Conservation (phyloP, 2,888 invertebrate genomes). For the Orthonevra nobilis region DNA sequence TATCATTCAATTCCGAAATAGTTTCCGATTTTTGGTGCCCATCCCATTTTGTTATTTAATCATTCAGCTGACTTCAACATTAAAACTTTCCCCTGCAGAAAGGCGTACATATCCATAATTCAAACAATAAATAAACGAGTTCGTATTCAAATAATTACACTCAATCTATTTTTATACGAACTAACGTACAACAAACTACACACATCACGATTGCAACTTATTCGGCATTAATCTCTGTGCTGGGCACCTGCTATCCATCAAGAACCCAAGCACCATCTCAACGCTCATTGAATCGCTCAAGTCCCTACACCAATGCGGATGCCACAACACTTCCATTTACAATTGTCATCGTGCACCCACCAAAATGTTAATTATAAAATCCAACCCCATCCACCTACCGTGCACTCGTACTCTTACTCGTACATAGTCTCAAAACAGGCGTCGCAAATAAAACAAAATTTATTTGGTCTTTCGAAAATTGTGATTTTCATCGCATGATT, state of each 20-base stretch:
- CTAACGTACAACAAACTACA: background rate
- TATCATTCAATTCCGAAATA: too few species aligned
- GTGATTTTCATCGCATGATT: constrained; percentile 3
- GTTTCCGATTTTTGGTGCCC: too few species aligned
- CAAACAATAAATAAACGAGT: too few species aligned
- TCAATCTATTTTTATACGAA: too few species aligned
- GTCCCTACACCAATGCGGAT: background rate
- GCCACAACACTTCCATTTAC: constrained; percentile 1
- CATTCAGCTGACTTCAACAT: too few species aligned
- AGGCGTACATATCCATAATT: too few species aligned
- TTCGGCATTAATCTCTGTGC: background rate
- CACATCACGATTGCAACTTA: background rate
- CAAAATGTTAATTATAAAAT: constrained; percentile 10
- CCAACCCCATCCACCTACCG: background rate
- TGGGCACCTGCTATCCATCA: background rate
- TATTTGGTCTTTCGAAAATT: constrained; percentile 31
- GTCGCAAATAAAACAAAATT: constrained; percentile 6
- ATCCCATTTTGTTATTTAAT: too few species aligned
- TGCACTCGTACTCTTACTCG: background rate
- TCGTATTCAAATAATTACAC: too few species aligned
- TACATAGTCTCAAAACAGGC: background rate
- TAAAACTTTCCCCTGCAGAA: too few species aligned
- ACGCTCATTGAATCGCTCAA: background rate
- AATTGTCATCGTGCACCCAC: constrained; percentile 44
- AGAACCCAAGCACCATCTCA: background rate